Evolutionary conservation across 2,797 vertebrate species (phyloP).

Genomic region (Sciurus carolinensis): DNA sequence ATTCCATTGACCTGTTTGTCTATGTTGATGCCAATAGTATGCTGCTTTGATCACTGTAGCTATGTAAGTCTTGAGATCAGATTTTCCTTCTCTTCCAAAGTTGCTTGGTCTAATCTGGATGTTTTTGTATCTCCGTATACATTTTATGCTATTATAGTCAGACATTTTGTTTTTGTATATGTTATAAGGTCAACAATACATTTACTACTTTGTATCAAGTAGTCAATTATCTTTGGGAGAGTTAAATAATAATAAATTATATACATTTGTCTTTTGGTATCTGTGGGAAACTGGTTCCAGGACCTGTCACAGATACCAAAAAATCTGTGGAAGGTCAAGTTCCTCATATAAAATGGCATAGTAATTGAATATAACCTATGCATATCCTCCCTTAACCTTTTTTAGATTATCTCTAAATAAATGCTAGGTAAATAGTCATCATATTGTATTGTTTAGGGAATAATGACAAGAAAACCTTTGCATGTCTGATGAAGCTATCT

Average conservation of each 20-base stretch:
- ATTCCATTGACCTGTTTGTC: neutral
- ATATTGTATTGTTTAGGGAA: neutral
- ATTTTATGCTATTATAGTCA: neutral
- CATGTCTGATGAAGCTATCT: neutral
- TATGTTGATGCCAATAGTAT: neutral
- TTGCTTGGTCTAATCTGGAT: neutral
- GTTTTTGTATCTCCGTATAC: conserved; percentile 10
- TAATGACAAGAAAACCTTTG: neutral
- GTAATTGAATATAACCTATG: neutral
- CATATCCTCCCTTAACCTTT: neutral
- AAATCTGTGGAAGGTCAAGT: neutral
- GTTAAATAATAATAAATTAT: neutral
- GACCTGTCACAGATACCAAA: neutral
- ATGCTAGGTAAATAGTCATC: neutral
- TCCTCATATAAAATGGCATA: neutral
- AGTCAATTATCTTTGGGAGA: neutral
- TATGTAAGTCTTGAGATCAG: neutral
- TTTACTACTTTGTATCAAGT: conserved; percentile 5
- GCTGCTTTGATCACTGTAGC: neutral
- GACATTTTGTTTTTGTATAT: neutral
- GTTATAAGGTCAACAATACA: neutral
- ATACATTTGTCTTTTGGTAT: neutral
- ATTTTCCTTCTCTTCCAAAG: neutral
- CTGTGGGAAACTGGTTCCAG: neutral
- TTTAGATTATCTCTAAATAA: neutral